phyloP scores from a whole-genome alignment of 2,797 vertebrate species.

The Myotis findleyi region DNA sequence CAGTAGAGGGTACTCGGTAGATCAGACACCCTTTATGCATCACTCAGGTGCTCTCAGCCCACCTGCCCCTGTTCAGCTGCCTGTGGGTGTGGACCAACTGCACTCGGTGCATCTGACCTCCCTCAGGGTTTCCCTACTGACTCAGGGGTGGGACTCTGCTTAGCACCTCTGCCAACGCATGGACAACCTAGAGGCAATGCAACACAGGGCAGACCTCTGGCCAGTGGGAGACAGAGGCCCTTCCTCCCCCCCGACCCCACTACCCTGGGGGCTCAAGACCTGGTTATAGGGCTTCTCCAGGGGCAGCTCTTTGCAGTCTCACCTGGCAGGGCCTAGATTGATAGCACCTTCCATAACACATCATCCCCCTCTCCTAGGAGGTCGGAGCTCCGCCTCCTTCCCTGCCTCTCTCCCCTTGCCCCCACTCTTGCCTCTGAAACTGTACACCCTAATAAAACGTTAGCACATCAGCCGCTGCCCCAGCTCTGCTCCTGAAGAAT shows the following conservation, averaged over 20 bases:
- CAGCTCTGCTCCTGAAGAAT: not conserved
- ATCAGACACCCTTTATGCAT: not conserved
- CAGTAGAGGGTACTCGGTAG: not conserved
- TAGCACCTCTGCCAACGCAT: not conserved
- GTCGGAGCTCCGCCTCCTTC: not conserved
- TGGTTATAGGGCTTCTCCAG: not conserved
- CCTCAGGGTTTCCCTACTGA: not conserved
- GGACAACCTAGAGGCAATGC: not conserved
- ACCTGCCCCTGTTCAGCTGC: not conserved
- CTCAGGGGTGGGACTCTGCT: not conserved
- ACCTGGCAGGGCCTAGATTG: not conserved
- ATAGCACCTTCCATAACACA: not conserved
- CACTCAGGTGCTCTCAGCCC: not conserved
- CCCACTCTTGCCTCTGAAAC: not conserved
- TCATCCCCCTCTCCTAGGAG: no score
- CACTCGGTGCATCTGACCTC: not conserved
- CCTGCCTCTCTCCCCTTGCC: not conserved
- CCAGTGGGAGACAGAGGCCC: not conserved
- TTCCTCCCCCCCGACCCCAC: not conserved
- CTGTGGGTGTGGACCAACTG: not conserved
- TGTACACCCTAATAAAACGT: not conserved
- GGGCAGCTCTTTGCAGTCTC: not conserved
- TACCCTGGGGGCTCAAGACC: not conserved
- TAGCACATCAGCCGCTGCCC: not conserved
- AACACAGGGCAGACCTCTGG: not conserved